Evolutionary conservation across 2,113 vertebrate genomes (phyloP).

Genomic region (Peromyscus californicus): DNA sequence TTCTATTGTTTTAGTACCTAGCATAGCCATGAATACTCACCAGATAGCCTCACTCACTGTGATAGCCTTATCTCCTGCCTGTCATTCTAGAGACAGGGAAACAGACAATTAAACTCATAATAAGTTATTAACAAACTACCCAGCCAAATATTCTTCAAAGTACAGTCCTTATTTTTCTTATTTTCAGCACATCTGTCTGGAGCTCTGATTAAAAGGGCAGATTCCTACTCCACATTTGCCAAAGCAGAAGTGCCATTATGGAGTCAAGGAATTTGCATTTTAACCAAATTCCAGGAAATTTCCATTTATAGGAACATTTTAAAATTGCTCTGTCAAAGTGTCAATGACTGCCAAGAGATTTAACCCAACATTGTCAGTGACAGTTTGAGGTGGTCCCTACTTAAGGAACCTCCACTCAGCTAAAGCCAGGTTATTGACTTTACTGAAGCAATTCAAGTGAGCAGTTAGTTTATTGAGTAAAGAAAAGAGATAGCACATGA

Average conservation of each 20-base stretch:
- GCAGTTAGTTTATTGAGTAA: not conserved
- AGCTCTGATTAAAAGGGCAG: constrained; percentile 13
- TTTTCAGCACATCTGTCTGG: not conserved
- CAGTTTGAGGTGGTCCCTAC: not conserved
- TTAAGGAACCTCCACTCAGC: not conserved
- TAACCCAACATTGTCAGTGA: not conserved
- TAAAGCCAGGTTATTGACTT: not conserved
- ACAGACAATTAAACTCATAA: not conserved
- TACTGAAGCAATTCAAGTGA: not conserved
- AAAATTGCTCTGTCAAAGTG: not conserved
- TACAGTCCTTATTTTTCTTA: not conserved
- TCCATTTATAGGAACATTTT: constrained; percentile 13
- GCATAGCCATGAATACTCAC: not conserved
- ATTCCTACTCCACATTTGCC: not conserved
- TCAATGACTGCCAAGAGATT: too few relatives aligned
- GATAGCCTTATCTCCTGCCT: not conserved
- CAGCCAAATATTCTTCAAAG: not conserved
- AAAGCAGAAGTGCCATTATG: not conserved
- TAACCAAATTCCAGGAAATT: constrained; percentile 26
- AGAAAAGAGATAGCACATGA: not conserved
- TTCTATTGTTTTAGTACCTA: not conserved
- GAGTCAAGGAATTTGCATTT: not conserved
- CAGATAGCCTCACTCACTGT: not conserved
- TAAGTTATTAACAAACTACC: not conserved
- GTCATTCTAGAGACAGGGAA: not conserved